Conservation (phyloP, 2,113 vertebrate genomes). For the Tetrao urogallus region DNA sequence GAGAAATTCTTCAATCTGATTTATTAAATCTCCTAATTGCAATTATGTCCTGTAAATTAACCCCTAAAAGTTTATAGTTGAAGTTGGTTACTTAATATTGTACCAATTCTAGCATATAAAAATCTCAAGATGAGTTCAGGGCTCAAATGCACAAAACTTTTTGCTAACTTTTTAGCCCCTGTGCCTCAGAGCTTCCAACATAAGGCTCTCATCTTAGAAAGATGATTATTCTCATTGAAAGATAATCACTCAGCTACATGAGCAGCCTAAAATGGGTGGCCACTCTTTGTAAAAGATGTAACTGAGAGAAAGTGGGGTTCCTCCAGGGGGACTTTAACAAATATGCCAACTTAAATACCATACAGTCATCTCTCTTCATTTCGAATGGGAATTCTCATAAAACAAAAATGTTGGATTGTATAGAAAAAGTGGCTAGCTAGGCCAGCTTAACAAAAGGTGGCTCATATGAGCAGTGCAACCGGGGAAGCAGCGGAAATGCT, state of each 20-base stretch:
- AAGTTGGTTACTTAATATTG: slow-evolving; percentile 22
- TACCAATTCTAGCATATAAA: not conserved
- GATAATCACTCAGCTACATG: not conserved
- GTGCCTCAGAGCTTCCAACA: not conserved
- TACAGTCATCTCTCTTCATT: not conserved
- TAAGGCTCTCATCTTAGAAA: not conserved
- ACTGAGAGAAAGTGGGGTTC: not conserved
- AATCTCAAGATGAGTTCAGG: not conserved
- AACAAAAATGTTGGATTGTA: not conserved
- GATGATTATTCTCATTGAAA: not conserved
- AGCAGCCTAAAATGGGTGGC: not conserved
- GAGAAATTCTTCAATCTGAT: slow-evolving; percentile 49
- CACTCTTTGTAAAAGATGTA: not conserved
- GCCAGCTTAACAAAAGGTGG: not conserved
- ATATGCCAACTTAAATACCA: not conserved
- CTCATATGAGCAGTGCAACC: accelerated
- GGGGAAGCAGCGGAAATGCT: not conserved
- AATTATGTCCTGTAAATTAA: slow-evolving; percentile 48
- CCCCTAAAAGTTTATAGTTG: slow-evolving; percentile 23
- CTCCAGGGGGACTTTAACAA: not conserved
- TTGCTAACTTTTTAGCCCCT: not conserved
- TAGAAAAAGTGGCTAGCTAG: not conserved
- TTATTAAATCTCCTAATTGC: slow-evolving; percentile 49
- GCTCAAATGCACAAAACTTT: not conserved
- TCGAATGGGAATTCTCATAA: not conserved